Evolutionary conservation across 2,888 invertebrate species (phyloP).

Genomic region (Phrixothrix hirtus): DNA sequence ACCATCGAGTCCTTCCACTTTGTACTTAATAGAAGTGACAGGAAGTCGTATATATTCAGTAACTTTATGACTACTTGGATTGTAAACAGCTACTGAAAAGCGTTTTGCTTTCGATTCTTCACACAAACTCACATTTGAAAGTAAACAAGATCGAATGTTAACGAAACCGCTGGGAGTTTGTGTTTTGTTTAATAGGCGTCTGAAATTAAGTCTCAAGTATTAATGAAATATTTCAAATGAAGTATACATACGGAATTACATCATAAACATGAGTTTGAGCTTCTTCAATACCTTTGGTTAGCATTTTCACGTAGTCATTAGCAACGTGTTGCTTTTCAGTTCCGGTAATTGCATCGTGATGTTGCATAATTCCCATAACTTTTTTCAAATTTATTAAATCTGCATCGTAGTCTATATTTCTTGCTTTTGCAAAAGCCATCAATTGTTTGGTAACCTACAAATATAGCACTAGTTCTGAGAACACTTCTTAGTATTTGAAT

Average conservation of each 20-base stretch:
- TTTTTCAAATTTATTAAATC: slow-evolving; percentile 64
- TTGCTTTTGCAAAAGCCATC: slow-evolving; percentile 59
- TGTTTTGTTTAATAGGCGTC: not conserved
- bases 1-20: not conserved
- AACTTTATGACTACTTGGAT: slow-evolving; percentile 53
- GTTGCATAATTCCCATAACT: slow-evolving; percentile 81
- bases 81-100: slow-evolving; percentile 65
- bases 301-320: slow-evolving; percentile 77
- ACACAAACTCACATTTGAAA: slow-evolving; percentile 67
- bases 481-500: slow-evolving; percentile 18
- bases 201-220: not conserved
- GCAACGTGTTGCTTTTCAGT: slow-evolving; percentile 85
- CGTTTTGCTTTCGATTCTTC: slow-evolving; percentile 58
- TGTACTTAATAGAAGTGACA: not conserved
- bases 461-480: too few relatives aligned
- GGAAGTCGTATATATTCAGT: not conserved
- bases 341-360: slow-evolving; percentile 89
- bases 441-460: slow-evolving; percentile 73
- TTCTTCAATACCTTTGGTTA: slow-evolving; percentile 70
- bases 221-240: not conserved
- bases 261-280: not conserved
- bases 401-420: slow-evolving; percentile 57
- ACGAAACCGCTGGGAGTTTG: not conserved
- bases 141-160: slow-evolving; percentile 56
- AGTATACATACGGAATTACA: not conserved